These are phyloP conservation scores for Pinctada fucata DNA, from an alignment of 2,888 invertebrate species.

Conservation along the genomic window DNA sequence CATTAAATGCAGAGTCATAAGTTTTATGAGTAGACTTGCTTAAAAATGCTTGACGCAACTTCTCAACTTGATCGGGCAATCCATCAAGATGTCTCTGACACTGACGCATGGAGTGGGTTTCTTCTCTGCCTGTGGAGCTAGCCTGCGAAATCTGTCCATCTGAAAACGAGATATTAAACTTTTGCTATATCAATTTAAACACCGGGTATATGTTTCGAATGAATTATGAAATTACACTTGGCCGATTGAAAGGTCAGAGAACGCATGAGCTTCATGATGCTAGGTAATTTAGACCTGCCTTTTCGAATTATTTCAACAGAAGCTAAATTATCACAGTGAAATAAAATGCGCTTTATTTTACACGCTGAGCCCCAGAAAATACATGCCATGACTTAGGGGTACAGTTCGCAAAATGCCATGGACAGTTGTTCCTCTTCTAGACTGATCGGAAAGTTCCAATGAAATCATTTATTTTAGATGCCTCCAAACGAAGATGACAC, in stretches of 20 bases:
- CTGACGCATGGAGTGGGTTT: constrained; percentile 4
- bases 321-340: constrained; percentile 31
- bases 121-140: constrained; percentile 18
- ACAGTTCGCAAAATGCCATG: constrained; percentile 30
- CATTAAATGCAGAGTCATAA: constrained; percentile 13
- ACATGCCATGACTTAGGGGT: constrained; percentile 24
- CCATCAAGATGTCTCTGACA: not conserved
- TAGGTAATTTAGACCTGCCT: constrained; percentile 14
- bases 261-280: constrained; percentile 34
- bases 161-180: constrained; percentile 32
- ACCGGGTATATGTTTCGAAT: constrained; percentile 31
- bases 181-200: constrained; percentile 20
- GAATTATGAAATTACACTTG: constrained; percentile 12
- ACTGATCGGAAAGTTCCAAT: no score
- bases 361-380: constrained; percentile 26
- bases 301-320: constrained; percentile 24
- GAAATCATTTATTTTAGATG: no score
- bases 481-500: no score
- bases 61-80: not conserved
- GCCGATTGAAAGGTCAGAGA: constrained; percentile 22
- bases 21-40: not conserved
- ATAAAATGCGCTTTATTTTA: constrained; percentile 14
- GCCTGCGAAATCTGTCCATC: constrained; percentile 23
- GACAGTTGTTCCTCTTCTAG: not conserved
- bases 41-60: not conserved